Conservation (phyloP, 2,888 invertebrate genomes). For the Diploptera punctata region DNA sequence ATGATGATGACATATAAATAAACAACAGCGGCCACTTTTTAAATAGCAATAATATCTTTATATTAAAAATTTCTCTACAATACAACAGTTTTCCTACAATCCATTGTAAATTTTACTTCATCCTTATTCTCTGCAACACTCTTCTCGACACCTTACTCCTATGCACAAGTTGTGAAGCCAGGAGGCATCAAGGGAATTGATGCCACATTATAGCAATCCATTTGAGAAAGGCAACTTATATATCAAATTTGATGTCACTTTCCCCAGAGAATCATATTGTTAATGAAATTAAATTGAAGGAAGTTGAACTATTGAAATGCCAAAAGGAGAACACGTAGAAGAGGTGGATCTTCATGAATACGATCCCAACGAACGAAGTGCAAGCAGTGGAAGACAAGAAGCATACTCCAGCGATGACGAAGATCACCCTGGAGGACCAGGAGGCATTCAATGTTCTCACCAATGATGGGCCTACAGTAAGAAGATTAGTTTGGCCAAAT, state of each 20-base stretch:
- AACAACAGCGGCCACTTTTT: too few species aligned
- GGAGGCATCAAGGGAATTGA: conserved; percentile 79
- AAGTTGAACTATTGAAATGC: conserved; percentile 71
- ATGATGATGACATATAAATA: too few species aligned
- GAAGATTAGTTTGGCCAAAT: too few species aligned
- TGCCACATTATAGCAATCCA: conserved; percentile 86
- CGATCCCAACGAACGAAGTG: conserved; percentile 64
- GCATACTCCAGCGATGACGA: conserved; percentile 76
- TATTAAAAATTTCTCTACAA: too few species aligned
- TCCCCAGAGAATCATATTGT: conserved; percentile 85
- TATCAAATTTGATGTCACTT: conserved; percentile 84
- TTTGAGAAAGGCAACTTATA: conserved; percentile 87
- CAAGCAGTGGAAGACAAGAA: conserved; percentile 62
- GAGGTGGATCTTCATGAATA: conserved; percentile 84
- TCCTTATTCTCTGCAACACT: too few species aligned
- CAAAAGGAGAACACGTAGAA: conserved; percentile 82
- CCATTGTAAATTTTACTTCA: too few species aligned
- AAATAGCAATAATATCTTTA: too few species aligned
- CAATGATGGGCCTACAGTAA: conserved; percentile 62
- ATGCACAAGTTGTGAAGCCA: too few species aligned
- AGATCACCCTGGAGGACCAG: conserved; percentile 65
- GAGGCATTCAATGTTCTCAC: conserved; percentile 80
- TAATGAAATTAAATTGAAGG: conserved; percentile 63
- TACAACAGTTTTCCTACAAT: too few species aligned
- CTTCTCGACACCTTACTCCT: too few species aligned